A percentile compares a stretch with the other conserved stretches of the same genome.
These are phyloP conservation scores for Neodiprion pinetum DNA, from an alignment of 1,140 invertebrate genomes.

Conservation along the genomic window DNA sequence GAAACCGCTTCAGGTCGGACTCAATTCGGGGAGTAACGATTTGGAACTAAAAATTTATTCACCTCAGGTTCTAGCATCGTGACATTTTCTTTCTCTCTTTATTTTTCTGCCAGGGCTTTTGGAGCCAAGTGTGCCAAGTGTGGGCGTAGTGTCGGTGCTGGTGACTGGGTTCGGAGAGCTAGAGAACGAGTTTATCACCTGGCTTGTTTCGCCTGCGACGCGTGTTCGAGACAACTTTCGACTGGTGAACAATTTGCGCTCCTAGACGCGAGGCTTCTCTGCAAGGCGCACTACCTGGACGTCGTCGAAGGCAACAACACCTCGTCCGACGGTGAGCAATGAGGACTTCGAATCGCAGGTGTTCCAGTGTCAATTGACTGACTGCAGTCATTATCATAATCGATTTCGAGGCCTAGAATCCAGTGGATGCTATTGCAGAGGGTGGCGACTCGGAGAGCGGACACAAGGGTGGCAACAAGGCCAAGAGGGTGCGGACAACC, in stretches of 20 bases:
- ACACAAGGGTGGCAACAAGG: conserved; percentile 82
- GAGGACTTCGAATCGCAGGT: not conserved
- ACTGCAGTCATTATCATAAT: too few relatives aligned
- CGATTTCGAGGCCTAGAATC: too few relatives aligned
- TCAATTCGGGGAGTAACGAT: too few relatives aligned
- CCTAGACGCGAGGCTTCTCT: conserved; percentile 89
- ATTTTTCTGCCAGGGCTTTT: conserved; percentile 77
- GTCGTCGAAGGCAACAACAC: conserved; percentile 89
- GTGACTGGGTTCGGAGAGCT: conserved; percentile 97
- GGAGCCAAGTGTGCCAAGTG: conserved; percentile 97
- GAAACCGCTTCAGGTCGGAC: too few relatives aligned
- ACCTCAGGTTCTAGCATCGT: too few relatives aligned
- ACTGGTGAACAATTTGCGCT: conserved; percentile 98
- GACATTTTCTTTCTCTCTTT: too few relatives aligned
- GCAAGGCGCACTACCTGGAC: conserved; percentile 96
- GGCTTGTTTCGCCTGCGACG: conserved; percentile 98
- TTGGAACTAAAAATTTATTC: too few relatives aligned
- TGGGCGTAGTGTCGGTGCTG: conserved; percentile 86
- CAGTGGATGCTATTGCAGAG: conserved; percentile 65
- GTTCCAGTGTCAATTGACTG: too few relatives aligned
- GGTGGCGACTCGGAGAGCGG: conserved; percentile 86
- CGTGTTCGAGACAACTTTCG: conserved; percentile 94
- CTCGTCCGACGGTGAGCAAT: conserved; percentile 78
- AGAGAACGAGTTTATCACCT: conserved; percentile 95
- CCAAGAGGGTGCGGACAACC: conserved; percentile 94